These are phyloP conservation scores for Propithecus perrieri DNA, from an alignment of 2,797 vertebrate species.

Conservation along the genomic window DNA sequence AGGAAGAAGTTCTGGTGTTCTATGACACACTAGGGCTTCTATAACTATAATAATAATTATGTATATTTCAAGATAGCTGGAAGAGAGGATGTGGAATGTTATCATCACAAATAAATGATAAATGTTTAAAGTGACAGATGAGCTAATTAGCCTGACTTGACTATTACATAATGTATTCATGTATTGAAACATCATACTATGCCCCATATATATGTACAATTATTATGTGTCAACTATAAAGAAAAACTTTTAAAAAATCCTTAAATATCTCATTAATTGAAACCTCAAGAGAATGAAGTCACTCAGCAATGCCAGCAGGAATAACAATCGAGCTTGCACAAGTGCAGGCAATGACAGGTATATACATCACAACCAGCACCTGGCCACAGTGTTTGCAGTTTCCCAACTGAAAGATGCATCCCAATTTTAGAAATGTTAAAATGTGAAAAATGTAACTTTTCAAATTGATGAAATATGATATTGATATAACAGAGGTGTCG, in stretches of 20 bases:
- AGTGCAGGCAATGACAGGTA: not conserved
- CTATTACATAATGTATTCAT: not conserved
- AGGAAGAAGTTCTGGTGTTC: not conserved
- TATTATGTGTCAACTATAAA: not conserved
- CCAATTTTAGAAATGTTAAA: not conserved
- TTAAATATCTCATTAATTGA: not conserved
- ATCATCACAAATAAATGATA: not conserved
- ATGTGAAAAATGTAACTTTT: slow-evolving; percentile 10
- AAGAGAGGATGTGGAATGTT: not conserved
- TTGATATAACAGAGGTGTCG: not conserved
- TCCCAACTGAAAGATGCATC: not conserved
- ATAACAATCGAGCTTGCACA: not conserved
- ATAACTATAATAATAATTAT: not conserved
- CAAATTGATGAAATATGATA: not conserved
- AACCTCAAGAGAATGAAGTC: not conserved
- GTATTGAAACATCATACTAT: not conserved
- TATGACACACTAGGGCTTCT: not conserved
- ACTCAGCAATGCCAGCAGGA: not conserved
- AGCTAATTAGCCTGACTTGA: not conserved
- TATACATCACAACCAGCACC: not conserved
- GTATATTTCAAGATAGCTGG: not conserved
- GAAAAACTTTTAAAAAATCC: not conserved
- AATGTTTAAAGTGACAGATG: not conserved
- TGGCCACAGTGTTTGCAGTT: not conserved
- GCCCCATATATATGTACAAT: not conserved